Conservation (phyloP, 2,113 vertebrate species). For the Cathartes aura region DNA sequence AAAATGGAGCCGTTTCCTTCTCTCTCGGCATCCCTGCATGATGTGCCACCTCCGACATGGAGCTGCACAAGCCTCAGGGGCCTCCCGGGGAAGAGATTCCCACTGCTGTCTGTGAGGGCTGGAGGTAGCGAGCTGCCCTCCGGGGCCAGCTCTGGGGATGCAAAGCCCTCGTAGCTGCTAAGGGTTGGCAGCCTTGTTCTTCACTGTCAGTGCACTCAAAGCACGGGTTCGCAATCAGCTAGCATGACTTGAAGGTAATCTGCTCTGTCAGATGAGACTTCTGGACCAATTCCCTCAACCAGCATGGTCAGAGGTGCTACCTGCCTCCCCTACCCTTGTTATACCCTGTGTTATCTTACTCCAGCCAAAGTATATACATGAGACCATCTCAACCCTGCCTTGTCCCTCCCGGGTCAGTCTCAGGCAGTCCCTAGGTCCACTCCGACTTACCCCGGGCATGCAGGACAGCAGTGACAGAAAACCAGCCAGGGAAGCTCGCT, state of each 20-base stretch:
- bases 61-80: neutral
- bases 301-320: neutral
- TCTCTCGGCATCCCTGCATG: neutral
- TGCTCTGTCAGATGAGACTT: neutral
- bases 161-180: neutral
- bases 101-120: fast-evolving
- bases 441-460: fast-evolving
- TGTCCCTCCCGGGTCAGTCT: neutral
- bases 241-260: neutral
- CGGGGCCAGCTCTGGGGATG: neutral
- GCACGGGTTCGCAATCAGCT: neutral
- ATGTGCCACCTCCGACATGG: fast-evolving
- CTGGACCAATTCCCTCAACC: neutral
- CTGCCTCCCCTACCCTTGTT: neutral
- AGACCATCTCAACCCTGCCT: neutral
- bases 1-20: neutral
- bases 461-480: neutral
- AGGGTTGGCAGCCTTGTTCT: neutral
- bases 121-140: neutral
- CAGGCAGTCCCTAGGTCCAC: neutral
- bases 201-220: neutral
- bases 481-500: neutral
- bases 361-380: neutral
- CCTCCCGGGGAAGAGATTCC: neutral
- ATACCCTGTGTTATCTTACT: fast-evolving